Evolutionary conservation across 1,140 invertebrate species (phyloP), one percentile per base, ranked within the genome.

Genomic region (Hermatobates lingyangjiaoensis): DNA sequence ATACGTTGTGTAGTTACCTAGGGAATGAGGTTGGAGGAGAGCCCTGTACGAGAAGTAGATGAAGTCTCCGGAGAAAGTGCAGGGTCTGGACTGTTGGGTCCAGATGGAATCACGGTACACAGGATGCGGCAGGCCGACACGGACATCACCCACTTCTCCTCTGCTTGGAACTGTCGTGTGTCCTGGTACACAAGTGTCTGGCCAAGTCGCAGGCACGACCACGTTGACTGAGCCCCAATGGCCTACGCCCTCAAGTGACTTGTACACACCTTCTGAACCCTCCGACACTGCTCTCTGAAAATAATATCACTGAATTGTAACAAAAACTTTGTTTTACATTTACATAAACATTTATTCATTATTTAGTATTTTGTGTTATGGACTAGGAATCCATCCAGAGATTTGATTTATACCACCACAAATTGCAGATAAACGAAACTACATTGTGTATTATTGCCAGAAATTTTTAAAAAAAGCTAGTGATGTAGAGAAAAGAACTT

Each of bases 51-150:
- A 68, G 3, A 76, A 45, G 56, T 70, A 73, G 15, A 79, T 72
- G 56, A 74, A 73, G 60, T 77, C 73, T 1, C 76, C 76, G 2
- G 63, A 63, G 53, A 69, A 62, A 3, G 74, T 74, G 54, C 76
- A 79, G 0, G 72, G 71, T 7, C 66, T 55, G 7, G 72, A 70
- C 61, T 78, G 76, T 56, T 76, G 71, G 1, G 75, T 76, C 68
- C 70, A 79, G 3, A 68, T 62, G 1, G 58, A 54, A 48, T 71
- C 63, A 3, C 72, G 71, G 56, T 71, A 68, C 3, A 71, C 63
- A 0, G 71, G 70, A 57, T 73, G 72, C 5, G 67, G 61, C 2
- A 63, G 58, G 14, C 67, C 65, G 1, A 77, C 59, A n/a, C 64
- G 63, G n/a, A 77, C 61, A 56, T 76, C 69, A 15, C 70, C 61